Conservation (phyloP, 1,140 invertebrate genomes). For the Drosophila jambulina region DNA sequence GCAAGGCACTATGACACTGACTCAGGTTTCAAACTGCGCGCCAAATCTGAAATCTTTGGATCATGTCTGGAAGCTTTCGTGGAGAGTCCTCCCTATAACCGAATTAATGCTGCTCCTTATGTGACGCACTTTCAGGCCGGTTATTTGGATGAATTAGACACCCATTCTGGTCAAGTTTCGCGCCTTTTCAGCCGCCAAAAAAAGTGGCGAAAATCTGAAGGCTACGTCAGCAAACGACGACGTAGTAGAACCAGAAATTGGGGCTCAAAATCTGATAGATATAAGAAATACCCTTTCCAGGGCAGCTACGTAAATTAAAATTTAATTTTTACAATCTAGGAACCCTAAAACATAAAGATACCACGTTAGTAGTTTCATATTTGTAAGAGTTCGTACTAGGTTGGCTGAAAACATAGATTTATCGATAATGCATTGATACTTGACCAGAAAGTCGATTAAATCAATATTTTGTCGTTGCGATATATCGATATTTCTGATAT, state of each 20-base stretch:
- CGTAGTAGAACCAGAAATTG: slow-evolving; percentile 43
- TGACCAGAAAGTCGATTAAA: background rate
- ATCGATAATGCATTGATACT: background rate
- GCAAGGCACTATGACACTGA: slow-evolving; percentile 38
- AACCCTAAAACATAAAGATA: background rate
- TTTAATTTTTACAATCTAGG: too few relatives aligned
- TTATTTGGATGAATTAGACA: background rate
- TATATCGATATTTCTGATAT: too few relatives aligned
- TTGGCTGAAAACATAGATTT: background rate
- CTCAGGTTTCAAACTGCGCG: slow-evolving; percentile 60
- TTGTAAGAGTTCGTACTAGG: background rate
- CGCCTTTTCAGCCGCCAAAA: background rate
- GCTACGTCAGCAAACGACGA: slow-evolving; percentile 39
- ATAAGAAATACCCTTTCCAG: background rate
- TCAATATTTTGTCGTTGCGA: background rate
- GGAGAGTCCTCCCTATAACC: background rate
- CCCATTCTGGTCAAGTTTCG: slow-evolving; percentile 22
- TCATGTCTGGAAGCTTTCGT: slow-evolving; percentile 6
- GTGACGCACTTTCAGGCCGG: slow-evolving; percentile 28
- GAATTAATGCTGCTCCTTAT: background rate
- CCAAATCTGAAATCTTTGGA: slow-evolving; percentile 25
- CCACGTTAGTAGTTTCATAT: background rate
- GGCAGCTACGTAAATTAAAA: background rate
- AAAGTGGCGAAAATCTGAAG: slow-evolving; percentile 11
- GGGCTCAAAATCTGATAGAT: background rate